These are phyloP conservation scores for Rotaria macrura DNA, from an alignment of 2,888 invertebrate species.

Conservation along the genomic window DNA sequence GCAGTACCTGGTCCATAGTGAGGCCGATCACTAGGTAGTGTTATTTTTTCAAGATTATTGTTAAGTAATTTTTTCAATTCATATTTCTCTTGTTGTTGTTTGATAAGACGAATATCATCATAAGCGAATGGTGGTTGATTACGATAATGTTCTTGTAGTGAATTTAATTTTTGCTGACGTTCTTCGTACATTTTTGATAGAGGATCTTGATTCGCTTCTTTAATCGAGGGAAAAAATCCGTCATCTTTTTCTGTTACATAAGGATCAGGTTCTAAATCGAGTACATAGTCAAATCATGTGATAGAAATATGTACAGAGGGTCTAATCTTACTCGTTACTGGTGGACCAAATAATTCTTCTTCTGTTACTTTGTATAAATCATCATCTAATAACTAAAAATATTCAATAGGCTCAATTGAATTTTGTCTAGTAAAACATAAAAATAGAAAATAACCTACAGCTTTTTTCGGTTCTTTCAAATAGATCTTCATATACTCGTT, in stretches of 20 bases:
- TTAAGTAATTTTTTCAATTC: not conserved
- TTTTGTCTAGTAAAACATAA: no score
- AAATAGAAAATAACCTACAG: no score
- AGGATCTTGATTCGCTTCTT: not conserved
- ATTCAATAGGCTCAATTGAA: not conserved
- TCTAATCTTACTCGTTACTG: not conserved
- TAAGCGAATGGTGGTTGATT: not conserved
- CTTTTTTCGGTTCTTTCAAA: not conserved
- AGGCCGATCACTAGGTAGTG: not conserved
- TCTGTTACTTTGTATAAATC: not conserved
- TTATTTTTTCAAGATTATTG: not conserved
- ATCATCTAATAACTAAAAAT: not conserved
- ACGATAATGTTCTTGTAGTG: not conserved
- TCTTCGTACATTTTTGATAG: not conserved
- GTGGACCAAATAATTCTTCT: not conserved
- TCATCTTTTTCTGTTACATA: not conserved
- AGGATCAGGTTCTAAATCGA: not conserved
- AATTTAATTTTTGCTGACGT: not conserved
- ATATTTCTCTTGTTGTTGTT: not conserved
- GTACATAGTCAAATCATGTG: no score
- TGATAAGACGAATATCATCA: not conserved
- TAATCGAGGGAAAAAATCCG: not conserved
- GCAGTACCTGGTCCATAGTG: not conserved
- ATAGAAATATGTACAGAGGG: no score
- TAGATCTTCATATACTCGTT: constrained; percentile 16